Evolutionary conservation across 2,113 vertebrate genomes (phyloP), one percentile per base, ranked within the genome.

Genomic region (Nymphicus hollandicus): DNA sequence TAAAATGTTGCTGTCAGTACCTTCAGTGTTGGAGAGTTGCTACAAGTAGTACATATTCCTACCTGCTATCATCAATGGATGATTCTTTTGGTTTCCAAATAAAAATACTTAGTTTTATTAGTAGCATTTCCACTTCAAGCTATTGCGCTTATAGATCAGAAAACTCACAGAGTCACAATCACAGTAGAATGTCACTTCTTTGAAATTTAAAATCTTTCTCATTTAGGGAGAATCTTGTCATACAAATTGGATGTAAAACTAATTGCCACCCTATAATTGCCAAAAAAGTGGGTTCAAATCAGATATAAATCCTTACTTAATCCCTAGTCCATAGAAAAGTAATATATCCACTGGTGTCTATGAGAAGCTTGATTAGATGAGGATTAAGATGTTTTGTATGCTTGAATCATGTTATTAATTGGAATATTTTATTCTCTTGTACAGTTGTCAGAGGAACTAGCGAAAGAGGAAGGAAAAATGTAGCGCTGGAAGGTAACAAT

Each of bases 381-480:
- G 44, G 78, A 53, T 35, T 58, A 49, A 23, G n/a, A 60, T 81
- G 63, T 22, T 76, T 49, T 49, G 35, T 49, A 55, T 69, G 25
- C 37, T 71, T 77, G 52, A 50, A 4, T 81, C 17, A 24, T 63
- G 29, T 95, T 72, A 84, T 56, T 92, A 86, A 96, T 49, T 72
- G 93, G 86, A 93, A 84, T 81, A 29, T 33, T 97, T 94, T 97
- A 8, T 96, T 95, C 58, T 97, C 53, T 98, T 86, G 29, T 98
- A 53, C 97, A 98, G 98, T 96, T 98, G 91, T 97, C 97, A 96
- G 98, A 98, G 97, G 97, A 97, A 92, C 95, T 96, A 95, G 96
- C 13, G 39, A 96, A 96, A 97, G 91, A 94, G 91, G 97, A 97
- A 96, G 91, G 71, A 66, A 87, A 90, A 79, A 74, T 6, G 31